Evolutionary conservation across 2,797 vertebrate genomes (phyloP).

Genomic region (Melanotaenia trifasciata): DNA sequence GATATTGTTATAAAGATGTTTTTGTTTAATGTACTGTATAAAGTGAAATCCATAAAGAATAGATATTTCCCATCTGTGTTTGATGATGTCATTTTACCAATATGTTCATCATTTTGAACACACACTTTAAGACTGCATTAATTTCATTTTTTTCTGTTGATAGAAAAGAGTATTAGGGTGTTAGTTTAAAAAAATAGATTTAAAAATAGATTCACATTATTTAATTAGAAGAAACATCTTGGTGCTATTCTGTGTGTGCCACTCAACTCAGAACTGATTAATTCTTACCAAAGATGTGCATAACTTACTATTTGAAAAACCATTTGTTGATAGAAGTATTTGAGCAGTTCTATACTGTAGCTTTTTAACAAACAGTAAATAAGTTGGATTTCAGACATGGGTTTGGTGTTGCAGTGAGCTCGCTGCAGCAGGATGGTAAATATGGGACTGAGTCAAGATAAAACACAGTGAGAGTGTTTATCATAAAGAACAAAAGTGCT

Average conservation of each 20-base stretch:
- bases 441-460: conserved; percentile 12
- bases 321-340: background rate
- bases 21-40: conserved; percentile 15
- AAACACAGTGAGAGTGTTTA: conserved; percentile 12
- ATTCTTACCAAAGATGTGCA: background rate
- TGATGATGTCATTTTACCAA: background rate
- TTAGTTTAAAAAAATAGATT: background rate
- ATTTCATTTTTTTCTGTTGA: background rate
- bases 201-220: background rate
- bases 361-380: background rate
- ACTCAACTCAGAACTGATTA: background rate
- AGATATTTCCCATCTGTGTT: background rate
- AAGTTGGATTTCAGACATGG: background rate
- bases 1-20: conserved; percentile 18
- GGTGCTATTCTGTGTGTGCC: background rate
- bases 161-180: background rate
- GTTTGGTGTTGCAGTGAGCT: conserved; percentile 14
- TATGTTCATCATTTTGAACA: conserved; percentile 4
- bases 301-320: background rate
- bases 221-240: background rate
- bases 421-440: background rate
- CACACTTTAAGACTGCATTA: background rate
- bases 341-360: background rate
- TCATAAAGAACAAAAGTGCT: conserved; percentile 6
- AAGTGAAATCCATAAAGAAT: background rate